Evolutionary conservation across 2,113 vertebrate species (phyloP).

Genomic region (Sphyrna mokarran): DNA sequence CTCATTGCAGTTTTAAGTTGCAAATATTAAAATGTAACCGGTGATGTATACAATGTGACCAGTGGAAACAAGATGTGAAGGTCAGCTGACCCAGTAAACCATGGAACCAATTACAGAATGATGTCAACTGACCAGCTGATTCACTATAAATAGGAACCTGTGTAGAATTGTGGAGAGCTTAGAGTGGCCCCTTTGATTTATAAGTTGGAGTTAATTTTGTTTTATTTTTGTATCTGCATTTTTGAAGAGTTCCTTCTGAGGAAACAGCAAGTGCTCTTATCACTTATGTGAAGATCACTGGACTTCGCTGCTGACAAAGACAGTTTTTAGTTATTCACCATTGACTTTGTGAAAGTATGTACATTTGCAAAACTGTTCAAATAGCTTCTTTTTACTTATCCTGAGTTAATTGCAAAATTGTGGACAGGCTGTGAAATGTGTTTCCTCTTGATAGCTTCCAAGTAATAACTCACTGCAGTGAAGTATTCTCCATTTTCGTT

Average conservation of each 20-base stretch:
- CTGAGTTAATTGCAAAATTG: not conserved
- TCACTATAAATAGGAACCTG: too few relatives aligned
- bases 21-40: not conserved
- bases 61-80: too few relatives aligned
- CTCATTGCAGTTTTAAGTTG: not conserved
- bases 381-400: not conserved
- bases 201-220: too few relatives aligned
- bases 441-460: not conserved
- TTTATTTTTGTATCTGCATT: too few relatives aligned
- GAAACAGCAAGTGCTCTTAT: not conserved
- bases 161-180: too few relatives aligned
- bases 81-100: too few relatives aligned
- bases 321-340: not conserved
- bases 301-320: not conserved
- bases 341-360: not conserved
- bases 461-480: not conserved
- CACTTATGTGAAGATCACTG: not conserved
- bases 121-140: too few relatives aligned
- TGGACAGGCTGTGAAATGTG: not conserved
- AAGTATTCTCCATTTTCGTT: not conserved
- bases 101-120: too few relatives aligned
- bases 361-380: not conserved
- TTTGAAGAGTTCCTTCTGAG: too few relatives aligned
- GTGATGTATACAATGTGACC: too few relatives aligned
- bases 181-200: too few relatives aligned